Evolutionary conservation across 1,140 invertebrate genomes (phyloP).

Genomic region (Bombus picipes): DNA sequence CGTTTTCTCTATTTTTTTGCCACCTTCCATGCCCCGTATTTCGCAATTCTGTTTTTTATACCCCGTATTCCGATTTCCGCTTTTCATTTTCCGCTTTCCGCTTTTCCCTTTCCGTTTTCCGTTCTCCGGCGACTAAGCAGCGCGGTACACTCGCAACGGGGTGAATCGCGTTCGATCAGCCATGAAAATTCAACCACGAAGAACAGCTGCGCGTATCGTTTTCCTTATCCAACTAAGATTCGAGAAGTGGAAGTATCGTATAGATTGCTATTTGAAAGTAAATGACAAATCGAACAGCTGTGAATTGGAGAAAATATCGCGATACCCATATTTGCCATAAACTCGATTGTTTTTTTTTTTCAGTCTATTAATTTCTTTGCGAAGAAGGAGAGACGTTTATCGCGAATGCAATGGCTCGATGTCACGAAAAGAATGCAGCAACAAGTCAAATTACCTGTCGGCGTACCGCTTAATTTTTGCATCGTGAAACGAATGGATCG

Average conservation of each 20-base stretch:
- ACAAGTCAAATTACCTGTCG: conserved; percentile 3
- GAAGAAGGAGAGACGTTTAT: not conserved
- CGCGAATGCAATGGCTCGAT: not conserved
- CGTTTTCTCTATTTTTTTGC: not conserved
- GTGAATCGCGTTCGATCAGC: not conserved
- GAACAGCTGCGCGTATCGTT: not conserved
- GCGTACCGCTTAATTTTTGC: not conserved
- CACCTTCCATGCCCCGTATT: not conserved
- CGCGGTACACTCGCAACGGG: too few relatives aligned
- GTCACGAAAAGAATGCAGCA: not conserved
- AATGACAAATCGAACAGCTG: not conserved
- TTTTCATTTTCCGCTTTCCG: not conserved
- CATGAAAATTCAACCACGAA: not conserved
- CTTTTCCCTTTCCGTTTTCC: not conserved
- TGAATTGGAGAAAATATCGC: too few relatives aligned
- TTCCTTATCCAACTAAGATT: not conserved
- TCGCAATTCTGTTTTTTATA: not conserved
- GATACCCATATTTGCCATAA: not conserved
- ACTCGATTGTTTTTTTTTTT: not conserved
- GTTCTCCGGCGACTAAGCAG: too few relatives aligned
- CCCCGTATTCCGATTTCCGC: not conserved
- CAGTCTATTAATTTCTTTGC: not conserved
- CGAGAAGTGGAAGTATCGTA: not conserved
- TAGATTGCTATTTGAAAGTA: not conserved
- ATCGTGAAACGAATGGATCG: not conserved